Evolutionary conservation across 2,797 vertebrate species (phyloP), one percentile per base, ranked within the genome.

Genomic region (Liasis olivaceus): DNA sequence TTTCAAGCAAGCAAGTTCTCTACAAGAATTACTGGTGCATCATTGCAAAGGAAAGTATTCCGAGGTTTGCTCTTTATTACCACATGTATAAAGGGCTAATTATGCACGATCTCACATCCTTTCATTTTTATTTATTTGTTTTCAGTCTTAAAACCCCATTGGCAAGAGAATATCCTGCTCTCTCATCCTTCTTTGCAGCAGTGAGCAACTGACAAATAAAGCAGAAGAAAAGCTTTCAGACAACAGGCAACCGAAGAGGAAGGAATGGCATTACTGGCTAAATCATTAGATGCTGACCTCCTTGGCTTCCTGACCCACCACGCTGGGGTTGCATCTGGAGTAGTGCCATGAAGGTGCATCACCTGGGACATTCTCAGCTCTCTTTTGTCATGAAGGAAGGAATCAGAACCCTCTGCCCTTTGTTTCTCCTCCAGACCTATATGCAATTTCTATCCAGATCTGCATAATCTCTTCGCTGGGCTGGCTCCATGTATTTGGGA

Each of bases 41-140:
- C 95, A 96, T 97, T 94, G 92, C 87, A 63, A 95, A 95, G 95
- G 95, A 93, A 91, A 94, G 95, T 96, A 94, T 97, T 96, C 95
- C 95, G 92, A 92, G 94, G 97, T 91, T 94, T 1, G 0, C 91
- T 96, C 91, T 96, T 95, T 95, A 96, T 94, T 93, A 92, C 95
- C 95, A 92, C 92, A 93, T 92, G 95, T 96, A 95, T 93, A 93
- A 96, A 93, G 93, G 90, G 94, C 96, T 97, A 69, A 89, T 89
- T 42, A 22, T 51, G 42, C 14, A 15, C 63, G 12, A 51, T 51
- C 24, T 11, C 26, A 15, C 28, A 7, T 69, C 8, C 42, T 42
- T 42, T 42, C 42, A 54, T 9, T 11, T 14, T 31, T n/a, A 1
- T 1, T 28, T 36, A 22, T 63, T n/a, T 28, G 14, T 58, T 42